Evolutionary conservation across 2,113 vertebrate species (phyloP), one percentile per base, ranked within the genome.

Genomic region (Platysternon megacephalum): DNA sequence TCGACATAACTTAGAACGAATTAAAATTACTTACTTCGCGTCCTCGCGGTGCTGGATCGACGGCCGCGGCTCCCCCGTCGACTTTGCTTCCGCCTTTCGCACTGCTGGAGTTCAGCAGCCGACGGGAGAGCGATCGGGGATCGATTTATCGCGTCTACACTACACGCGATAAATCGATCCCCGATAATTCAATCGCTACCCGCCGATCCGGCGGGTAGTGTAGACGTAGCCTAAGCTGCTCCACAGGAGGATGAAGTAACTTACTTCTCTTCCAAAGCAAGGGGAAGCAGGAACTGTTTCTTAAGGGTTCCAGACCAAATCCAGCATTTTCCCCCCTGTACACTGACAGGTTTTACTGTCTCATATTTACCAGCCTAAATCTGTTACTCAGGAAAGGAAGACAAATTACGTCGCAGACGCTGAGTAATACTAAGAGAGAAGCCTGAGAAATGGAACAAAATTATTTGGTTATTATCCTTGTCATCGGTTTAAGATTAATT

Each of bases 321-420:
- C 72, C 68, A 26, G 4, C 42, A 68, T 84, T 61, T 84, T 93
- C 61, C 87, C 82, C 84, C 86, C 79, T 3, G 4, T 1, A 48
- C 72, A 76, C n/a, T 65, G 86, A 93, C 89, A 97, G 94, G 92
- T 93, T 53, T 79, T 39, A 89, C 78, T 89, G 81, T 5, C 91
- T 92, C 87, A 84, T 85, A 93, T 88, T 92, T 88, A 93, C 29
- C 89, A 92, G 84, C 79, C 79, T 81, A 90, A 93, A 88, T 10
- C 55, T 48, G 76, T 85, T 85, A 74, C 79, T 83, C 1, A 0
- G 49, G 49, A 79, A 95, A 84, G 87, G 46, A 86, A 61, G 74
- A 81, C 65, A 96, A 94, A 28, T 52, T 56, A 61, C 56, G 83
- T 84, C 87, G 92, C 56, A 22, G 86, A 65, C 85, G 87, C 89